Conservation (phyloP, 2,113 vertebrate genomes). For the Melanerpes formicivorus region DNA sequence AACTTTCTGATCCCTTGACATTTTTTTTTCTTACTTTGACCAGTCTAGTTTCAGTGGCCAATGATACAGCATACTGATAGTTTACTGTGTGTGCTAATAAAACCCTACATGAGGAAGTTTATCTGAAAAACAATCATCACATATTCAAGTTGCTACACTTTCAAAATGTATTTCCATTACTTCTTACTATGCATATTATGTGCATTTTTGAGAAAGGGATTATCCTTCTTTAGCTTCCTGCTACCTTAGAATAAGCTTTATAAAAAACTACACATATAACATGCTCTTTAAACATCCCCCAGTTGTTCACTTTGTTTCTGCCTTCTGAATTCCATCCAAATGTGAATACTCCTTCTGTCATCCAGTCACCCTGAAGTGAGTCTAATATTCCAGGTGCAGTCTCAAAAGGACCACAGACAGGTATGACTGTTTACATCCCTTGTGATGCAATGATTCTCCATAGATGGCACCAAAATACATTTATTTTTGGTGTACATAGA, state of each 20-base stretch:
- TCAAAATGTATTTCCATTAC: slow-evolving; percentile 21
- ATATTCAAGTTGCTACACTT: background rate
- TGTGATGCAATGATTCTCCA: slow-evolving; percentile 29
- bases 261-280: background rate
- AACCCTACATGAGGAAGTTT: background rate
- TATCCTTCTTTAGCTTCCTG: slow-evolving; percentile 41
- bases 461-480: background rate
- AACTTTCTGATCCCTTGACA: background rate
- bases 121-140: background rate
- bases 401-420: slow-evolving; percentile 35
- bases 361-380: background rate
- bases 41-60: background rate
- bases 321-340: slow-evolving; percentile 49
- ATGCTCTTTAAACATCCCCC: background rate
- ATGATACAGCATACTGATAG: background rate
- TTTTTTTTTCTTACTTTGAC: background rate
- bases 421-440: background rate
- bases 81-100: background rate
- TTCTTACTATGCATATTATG: background rate
- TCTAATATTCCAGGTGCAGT: slow-evolving; percentile 56
- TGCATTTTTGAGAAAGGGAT: background rate
- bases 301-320: background rate
- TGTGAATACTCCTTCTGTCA: background rate
- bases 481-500: background rate
- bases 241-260: slow-evolving; percentile 2